Evolutionary conservation across 2,113 vertebrate genomes (phyloP), one percentile per base, ranked within the genome.

Genomic region (Heterocephalus glaber): DNA sequence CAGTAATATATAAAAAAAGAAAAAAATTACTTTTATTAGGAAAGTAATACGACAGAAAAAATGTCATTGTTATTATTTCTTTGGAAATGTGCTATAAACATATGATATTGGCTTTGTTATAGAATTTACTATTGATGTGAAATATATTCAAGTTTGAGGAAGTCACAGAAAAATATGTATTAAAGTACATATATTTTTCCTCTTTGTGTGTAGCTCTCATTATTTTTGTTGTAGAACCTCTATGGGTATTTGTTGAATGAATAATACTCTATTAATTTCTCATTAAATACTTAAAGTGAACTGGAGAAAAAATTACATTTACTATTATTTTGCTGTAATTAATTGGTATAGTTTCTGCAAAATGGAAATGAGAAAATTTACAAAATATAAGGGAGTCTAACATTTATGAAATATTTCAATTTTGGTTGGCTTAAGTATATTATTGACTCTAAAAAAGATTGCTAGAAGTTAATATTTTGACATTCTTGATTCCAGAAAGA

Each of bases 401-500:
- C 74, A 13, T 38, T 83, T 87, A 90, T 33, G 6, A 61, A 77
- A 41, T 65, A 12, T 74, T 95, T 92, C 76, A 61, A 35, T 56
- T 38, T 63, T 89, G 63, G 41, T 58, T 56, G 16, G 35, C 33
- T 89, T 89, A 72, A 77, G 14, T 66, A 3, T 81, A 91, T 81
- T 92, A 84, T 4, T 81, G 76, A 76, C 63, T 95, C 52, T 72
- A n/a, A 74, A 86, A 83, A 35, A 33, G 5, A 44, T 22, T 52
- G 33, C 26, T 70, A 41, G 44, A 66, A 93, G 38, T 84, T 96
- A 97, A 81, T 95, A 95, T 95, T 93, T 84, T 97, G 90, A 90
- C 92, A 95, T 77, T 87, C 44, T 61, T 60, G 52, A 61, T 58
- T 58, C 80, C 95, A 13, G 38, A 86, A 90, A 86, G 38, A 44